Conservation (phyloP, 2,888 invertebrate species). For the Tetheella fluctuosa region DNA sequence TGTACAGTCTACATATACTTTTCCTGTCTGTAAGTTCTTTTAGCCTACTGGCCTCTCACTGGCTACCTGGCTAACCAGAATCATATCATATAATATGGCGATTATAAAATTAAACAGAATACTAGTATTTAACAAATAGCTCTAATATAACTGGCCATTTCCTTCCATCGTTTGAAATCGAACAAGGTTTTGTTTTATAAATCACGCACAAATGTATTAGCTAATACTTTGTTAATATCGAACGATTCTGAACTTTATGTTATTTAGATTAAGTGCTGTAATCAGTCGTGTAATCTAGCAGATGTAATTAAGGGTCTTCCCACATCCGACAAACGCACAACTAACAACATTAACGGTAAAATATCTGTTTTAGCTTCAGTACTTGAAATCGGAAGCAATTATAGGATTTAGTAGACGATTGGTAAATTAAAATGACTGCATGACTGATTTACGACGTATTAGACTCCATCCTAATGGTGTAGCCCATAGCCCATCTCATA, state of each 20-base stretch:
- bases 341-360: too few species aligned
- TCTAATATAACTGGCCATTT: neutral
- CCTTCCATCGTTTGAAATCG: slow-evolving; percentile 35
- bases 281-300: neutral
- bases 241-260: slow-evolving; percentile 18
- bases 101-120: neutral
- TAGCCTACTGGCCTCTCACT: too few species aligned
- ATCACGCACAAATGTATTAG: slow-evolving; percentile 23
- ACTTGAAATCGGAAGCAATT: neutral
- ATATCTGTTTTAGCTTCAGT: neutral
- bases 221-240: slow-evolving; percentile 20
- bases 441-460: too few species aligned
- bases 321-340: neutral
- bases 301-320: neutral
- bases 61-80: neutral
- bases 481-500: too few species aligned
- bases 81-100: neutral
- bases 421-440: too few species aligned
- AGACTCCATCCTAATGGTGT: too few species aligned
- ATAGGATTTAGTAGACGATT: too few species aligned
- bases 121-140: neutral
- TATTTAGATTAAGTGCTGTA: neutral
- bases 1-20: too few species aligned
- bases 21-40: too few species aligned
- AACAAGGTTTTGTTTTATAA: slow-evolving; percentile 30